Evolutionary conservation across 1,140 invertebrate genomes (phyloP).

Genomic region (Geopemphigus sp.): DNA sequence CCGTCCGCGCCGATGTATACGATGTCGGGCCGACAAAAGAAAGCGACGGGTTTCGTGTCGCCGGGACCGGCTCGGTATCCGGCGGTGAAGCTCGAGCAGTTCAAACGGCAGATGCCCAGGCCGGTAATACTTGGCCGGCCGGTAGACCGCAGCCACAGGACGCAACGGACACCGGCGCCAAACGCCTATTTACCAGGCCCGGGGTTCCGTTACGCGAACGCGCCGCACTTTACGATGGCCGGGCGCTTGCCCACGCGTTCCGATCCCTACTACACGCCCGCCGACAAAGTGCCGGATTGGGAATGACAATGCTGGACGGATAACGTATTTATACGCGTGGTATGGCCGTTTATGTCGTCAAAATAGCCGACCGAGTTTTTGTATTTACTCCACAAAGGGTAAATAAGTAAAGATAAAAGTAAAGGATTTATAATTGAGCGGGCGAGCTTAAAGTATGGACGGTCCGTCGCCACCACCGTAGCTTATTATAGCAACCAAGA

Average conservation of each 20-base stretch:
- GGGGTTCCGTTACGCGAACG: neutral
- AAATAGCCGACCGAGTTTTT: too few species aligned
- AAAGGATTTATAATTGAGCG: too few species aligned
- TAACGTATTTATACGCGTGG: too few species aligned
- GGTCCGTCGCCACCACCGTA: too few species aligned
- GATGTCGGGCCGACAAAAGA: neutral
- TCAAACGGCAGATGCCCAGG: neutral
- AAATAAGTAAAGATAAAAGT: too few species aligned
- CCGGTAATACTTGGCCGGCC: neutral
- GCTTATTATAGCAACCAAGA: too few species aligned
- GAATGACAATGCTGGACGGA: too few species aligned
- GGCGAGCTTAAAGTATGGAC: too few species aligned
- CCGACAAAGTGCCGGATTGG: neutral
- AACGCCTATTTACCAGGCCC: neutral
- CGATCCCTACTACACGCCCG: conserved; percentile 1
- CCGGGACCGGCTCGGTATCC: conserved; percentile 17
- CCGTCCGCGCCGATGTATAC: conserved; percentile 6
- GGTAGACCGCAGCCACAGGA: too few species aligned
- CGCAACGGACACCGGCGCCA: neutral
- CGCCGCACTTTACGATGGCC: neutral
- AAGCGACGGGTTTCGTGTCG: neutral
- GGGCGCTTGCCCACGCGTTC: neutral
- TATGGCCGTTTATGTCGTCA: too few species aligned
- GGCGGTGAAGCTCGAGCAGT: neutral
- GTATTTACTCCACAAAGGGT: too few species aligned